These are phyloP conservation scores for Scrobipalpa costella DNA, from an alignment of 2,888 invertebrate genomes.

Conservation along the genomic window DNA sequence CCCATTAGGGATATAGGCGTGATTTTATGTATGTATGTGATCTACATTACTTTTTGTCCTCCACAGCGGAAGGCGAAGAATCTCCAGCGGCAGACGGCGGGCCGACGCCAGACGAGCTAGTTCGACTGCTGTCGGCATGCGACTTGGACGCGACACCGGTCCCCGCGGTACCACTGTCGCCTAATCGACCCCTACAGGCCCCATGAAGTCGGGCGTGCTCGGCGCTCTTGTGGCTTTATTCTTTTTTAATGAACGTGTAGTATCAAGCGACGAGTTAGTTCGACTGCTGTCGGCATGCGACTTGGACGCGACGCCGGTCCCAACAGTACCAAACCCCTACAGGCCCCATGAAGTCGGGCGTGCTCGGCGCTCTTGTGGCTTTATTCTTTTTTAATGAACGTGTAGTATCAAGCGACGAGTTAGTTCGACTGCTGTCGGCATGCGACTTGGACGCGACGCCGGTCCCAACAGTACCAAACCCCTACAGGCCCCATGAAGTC, in stretches of 20 bases:
- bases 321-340: not conserved
- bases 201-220: not conserved
- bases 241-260: slow-evolving; percentile 37
- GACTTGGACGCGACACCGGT: not conserved
- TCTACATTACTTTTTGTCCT: not conserved
- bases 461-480: not conserved
- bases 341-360: slow-evolving; percentile 7
- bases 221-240: slow-evolving; percentile 10
- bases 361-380: not conserved
- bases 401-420: slow-evolving; percentile 16
- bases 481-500: slow-evolving; percentile 14
- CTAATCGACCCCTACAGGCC: slow-evolving; percentile 7
- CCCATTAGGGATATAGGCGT: no score
- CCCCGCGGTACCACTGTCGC: not conserved
- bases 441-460: not conserved
- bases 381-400: slow-evolving; percentile 37
- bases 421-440: no score
- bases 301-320: not conserved
- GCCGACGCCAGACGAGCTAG: slow-evolving; percentile 95
- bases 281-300: not conserved
- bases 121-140: slow-evolving; percentile 89
- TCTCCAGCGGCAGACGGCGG: slow-evolving; percentile 86
- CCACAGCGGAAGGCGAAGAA: slow-evolving; percentile 69
- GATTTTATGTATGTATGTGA: no score
- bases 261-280: not conserved